Evolutionary conservation across 2,888 invertebrate genomes (phyloP).

Genomic region (Spodoptera picta): DNA sequence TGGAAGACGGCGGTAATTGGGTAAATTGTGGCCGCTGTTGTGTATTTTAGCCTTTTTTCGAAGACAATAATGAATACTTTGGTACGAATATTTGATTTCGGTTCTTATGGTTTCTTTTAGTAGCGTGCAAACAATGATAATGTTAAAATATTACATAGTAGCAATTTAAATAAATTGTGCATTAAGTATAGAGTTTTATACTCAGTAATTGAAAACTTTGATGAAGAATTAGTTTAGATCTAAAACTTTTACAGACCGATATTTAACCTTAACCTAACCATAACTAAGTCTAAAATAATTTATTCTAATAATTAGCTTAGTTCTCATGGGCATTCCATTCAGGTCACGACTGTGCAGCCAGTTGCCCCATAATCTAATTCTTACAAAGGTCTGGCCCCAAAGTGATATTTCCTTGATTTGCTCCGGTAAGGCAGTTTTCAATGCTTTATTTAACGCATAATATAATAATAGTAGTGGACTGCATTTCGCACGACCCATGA

Average conservation of each 20-base stretch:
- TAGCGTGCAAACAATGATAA: too few relatives aligned
- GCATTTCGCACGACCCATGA: constrained; percentile 51
- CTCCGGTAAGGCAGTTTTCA: constrained; percentile 20
- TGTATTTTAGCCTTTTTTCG: constrained; percentile 4
- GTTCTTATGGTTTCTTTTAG: too few relatives aligned
- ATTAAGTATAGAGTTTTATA: too few relatives aligned
- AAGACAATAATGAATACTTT: not conserved
- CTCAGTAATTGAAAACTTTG: too few relatives aligned
- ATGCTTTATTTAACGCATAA: constrained; percentile 32
- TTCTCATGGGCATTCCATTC: constrained; percentile 39
- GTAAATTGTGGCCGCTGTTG: constrained; percentile 2
- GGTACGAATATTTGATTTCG: not conserved
- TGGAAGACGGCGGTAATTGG: constrained; percentile 6
- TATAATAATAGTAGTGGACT: constrained; percentile 40
- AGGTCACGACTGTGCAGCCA: constrained; percentile 31
- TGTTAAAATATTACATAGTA: too few relatives aligned
- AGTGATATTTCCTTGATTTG: constrained; percentile 43
- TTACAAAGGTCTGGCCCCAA: constrained; percentile 22
- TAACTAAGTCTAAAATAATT: constrained; percentile 5
- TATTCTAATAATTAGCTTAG: constrained; percentile 14
- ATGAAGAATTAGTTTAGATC: too few relatives aligned
- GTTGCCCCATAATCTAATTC: constrained; percentile 21
- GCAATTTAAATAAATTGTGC: too few relatives aligned
- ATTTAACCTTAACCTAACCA: constrained; percentile 7
- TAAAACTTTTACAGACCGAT: too few relatives aligned